Percentiles rank a stretch among this genome's conserved stretches.
These are phyloP conservation scores for Petromus typicus DNA, from an alignment of 2,113 vertebrate species.

Conservation along the genomic window DNA sequence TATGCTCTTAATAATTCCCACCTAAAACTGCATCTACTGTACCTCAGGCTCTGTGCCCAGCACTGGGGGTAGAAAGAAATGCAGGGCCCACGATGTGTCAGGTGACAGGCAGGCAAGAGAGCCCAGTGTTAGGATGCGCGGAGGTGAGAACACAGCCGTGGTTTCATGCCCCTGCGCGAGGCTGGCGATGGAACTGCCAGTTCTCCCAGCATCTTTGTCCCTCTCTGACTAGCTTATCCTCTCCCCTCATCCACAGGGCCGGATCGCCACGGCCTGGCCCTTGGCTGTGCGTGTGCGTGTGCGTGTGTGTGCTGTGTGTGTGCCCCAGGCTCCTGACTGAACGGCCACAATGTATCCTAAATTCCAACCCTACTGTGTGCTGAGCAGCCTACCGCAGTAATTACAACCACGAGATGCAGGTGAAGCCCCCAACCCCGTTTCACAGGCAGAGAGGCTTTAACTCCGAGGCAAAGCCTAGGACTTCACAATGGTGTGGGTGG, in stretches of 20 bases:
- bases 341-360: not conserved
- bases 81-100: not conserved
- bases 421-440: not conserved
- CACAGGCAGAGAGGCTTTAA: not conserved
- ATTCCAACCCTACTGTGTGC: not conserved
- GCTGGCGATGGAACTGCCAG: not conserved
- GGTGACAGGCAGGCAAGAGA: not conserved
- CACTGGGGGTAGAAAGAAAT: not conserved
- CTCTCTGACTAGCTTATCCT: not conserved
- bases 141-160: not conserved
- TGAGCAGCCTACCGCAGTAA: accelerated
- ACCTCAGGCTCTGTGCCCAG: not conserved
- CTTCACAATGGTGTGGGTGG: not conserved
- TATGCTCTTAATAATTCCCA: not conserved
- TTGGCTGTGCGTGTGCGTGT: too few species aligned
- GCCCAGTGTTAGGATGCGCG: not conserved
- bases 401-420: not conserved
- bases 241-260: too few species aligned
- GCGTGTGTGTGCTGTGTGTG: too few species aligned
- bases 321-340: not conserved
- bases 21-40: not conserved
- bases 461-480: not conserved
- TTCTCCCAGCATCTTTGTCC: not conserved
- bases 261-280: not conserved
- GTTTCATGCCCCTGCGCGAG: accelerated